These are phyloP conservation scores for Akabosia matsudoensis DNA, from an alignment of 1,140 invertebrate genomes.

Conservation along the genomic window DNA sequence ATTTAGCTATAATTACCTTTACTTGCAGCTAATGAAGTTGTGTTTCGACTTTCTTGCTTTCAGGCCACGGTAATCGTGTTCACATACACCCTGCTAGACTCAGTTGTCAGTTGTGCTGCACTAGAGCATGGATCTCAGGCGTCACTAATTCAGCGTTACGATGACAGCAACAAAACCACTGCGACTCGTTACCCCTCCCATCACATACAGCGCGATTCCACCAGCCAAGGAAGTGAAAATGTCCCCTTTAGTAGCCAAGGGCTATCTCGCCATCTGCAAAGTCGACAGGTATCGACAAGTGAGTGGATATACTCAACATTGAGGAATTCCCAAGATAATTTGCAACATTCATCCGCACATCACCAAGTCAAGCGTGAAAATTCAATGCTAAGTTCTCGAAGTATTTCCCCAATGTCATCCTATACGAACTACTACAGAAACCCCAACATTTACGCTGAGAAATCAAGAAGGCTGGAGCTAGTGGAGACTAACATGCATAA, in stretches of 20 bases:
- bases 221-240: background rate
- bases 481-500: background rate
- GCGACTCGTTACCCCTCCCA: no score
- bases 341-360: background rate
- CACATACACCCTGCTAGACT: background rate
- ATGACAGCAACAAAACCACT: background rate
- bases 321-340: background rate
- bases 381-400: background rate
- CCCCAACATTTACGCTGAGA: slow-evolving; percentile 5
- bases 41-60: background rate
- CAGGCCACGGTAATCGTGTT: background rate
- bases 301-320: slow-evolving; percentile 13
- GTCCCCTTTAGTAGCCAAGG: background rate
- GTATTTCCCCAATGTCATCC: background rate
- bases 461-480: background rate
- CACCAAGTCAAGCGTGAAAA: background rate
- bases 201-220: no score
- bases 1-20: background rate
- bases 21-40: background rate
- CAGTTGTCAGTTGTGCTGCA: background rate
- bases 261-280: background rate
- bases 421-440: slow-evolving; percentile 24
- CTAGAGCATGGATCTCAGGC: background rate
- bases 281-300: background rate
- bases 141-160: background rate